Evolutionary conservation across 2,113 vertebrate genomes (phyloP), one percentile per base, ranked within the genome.

Genomic region (Trachemys scripta): DNA sequence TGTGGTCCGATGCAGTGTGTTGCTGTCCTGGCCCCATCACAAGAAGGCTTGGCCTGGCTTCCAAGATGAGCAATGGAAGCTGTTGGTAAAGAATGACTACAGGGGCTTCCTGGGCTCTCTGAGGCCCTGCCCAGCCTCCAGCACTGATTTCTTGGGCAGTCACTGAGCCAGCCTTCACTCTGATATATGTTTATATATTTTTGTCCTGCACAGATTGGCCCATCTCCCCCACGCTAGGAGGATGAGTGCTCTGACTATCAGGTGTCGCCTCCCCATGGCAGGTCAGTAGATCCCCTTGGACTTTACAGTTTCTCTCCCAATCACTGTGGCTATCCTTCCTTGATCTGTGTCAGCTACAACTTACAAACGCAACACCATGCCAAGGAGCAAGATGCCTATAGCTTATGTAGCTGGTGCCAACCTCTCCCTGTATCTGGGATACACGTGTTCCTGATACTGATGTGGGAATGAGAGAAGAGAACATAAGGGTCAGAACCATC

Each of bases 381-480:
- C 42, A 1, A 22, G 8, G 80, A 62, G 19, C 85, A 79, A 86
- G 90, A 49, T 9, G 3, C 1, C 42, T 4, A 10, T 4, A 5
- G 17, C 42, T 54, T 42, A 17, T 29, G 79, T 29, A 47, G 10
- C 0, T 0, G 1, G 42, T 12, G 27, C 42, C 75, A 27, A 16
- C 45, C 24, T 78, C 12, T 29, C 22, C 42, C 24, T 42, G 38
- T 76, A 45, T 25, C 24, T n/a, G 19, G 17, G n/a, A 8, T 8
- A 38, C 4, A 10, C 19, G 22, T 72, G 22, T 38, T 72, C n/a
- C 65, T 22, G 35, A 35, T 17, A 69, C 35, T 69, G 62, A 72
- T 10, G 19, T 8, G 65, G 19, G 8, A 69, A 69, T n/a, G 65
- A 69, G 17, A 72, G n/a, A 22, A 38, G 65, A 38, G 16, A 72